phyloP scores from a whole-genome alignment of 2,113 vertebrate species.

The Dissostichus mawsoni region DNA sequence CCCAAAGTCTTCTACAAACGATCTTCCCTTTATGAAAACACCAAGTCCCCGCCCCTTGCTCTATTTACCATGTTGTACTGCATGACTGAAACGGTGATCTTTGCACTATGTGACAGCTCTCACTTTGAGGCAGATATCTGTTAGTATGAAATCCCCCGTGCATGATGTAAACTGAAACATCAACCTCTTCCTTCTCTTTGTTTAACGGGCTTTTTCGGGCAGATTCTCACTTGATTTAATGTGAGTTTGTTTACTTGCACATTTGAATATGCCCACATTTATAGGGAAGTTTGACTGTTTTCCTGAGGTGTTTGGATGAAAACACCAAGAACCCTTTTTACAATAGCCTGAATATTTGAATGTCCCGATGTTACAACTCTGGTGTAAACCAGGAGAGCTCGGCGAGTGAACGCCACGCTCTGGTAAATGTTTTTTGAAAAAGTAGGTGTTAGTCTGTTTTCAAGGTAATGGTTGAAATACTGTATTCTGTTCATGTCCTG shows the following conservation, averaged over 20 bases:
- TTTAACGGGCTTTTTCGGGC: slow-evolving; percentile 23
- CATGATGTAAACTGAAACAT: slow-evolving; percentile 49
- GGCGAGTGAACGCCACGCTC: slow-evolving; percentile 10
- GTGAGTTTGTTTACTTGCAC: slow-evolving; percentile 50
- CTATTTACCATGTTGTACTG: slow-evolving; percentile 33
- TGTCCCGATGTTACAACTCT: slow-evolving; percentile 29
- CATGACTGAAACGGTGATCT: slow-evolving; percentile 59
- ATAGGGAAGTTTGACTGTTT: slow-evolving; percentile 21
- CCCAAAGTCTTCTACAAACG: slow-evolving; percentile 19
- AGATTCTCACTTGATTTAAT: slow-evolving; percentile 37
- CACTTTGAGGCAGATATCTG: slow-evolving; percentile 37
- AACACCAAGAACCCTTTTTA: slow-evolving; percentile 39
- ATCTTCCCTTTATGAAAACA: background rate
- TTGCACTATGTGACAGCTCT: slow-evolving; percentile 57
- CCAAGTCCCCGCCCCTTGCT: slow-evolving; percentile 10
- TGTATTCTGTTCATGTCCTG: slow-evolving; percentile 39
- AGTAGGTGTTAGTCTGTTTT: slow-evolving; percentile 45
- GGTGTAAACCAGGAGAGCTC: slow-evolving; percentile 27
- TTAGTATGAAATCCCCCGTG: slow-evolving; percentile 42
- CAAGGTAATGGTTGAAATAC: slow-evolving; percentile 35
- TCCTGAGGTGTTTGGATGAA: slow-evolving; percentile 14
- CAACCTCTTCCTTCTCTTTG: slow-evolving; percentile 18
- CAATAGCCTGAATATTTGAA: slow-evolving; percentile 47
- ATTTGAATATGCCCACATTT: slow-evolving; percentile 23
- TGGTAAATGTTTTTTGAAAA: slow-evolving; percentile 26